Evolutionary conservation across 1,140 invertebrate species (phyloP).

Genomic region (Leptinotarsa undecemlineata): DNA sequence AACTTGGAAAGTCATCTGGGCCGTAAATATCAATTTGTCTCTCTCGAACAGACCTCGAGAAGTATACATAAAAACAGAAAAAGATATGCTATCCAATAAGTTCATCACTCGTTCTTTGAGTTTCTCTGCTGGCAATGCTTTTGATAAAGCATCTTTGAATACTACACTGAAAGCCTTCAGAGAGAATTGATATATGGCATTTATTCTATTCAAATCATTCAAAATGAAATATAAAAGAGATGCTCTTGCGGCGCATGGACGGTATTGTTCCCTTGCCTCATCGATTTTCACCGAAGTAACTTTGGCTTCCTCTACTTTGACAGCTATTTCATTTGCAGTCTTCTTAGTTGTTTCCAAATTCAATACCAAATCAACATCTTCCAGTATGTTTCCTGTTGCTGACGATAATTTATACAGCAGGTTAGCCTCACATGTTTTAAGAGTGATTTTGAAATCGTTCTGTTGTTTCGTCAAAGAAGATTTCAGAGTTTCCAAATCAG

Average conservation of each 20-base stretch:
- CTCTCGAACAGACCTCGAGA: slow-evolving; percentile 89
- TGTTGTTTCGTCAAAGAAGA: slow-evolving; percentile 81
- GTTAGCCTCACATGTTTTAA: slow-evolving; percentile 90
- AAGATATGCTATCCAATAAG: slow-evolving; percentile 88
- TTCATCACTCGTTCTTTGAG: slow-evolving; percentile 74
- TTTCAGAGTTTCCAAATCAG: slow-evolving; percentile 78
- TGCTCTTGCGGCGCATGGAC: slow-evolving; percentile 81
- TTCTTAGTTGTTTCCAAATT: slow-evolving; percentile 93
- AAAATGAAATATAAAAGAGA: slow-evolving; percentile 94
- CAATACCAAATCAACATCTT: slow-evolving; percentile 86
- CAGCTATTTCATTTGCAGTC: slow-evolving; percentile 87
- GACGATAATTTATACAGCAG: slow-evolving; percentile 82
- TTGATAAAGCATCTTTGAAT: slow-evolving; percentile 84
- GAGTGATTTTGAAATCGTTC: slow-evolving; percentile 91
- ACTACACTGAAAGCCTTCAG: slow-evolving; percentile 93
- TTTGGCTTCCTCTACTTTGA: slow-evolving; percentile 84
- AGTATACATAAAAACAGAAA: slow-evolving; percentile 85
- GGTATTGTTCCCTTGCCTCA: slow-evolving; percentile 85
- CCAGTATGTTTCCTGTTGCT: slow-evolving; percentile 87
- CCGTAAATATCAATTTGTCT: slow-evolving; percentile 90
- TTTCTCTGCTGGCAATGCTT: slow-evolving; percentile 68
- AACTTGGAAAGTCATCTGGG: slow-evolving; percentile 80
- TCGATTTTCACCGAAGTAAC: slow-evolving; percentile 87
- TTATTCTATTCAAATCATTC: slow-evolving; percentile 91
- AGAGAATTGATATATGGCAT: slow-evolving; percentile 96